These are phyloP conservation scores for Proteles cristata DNA, from an alignment of 2,113 vertebrate species.

Conservation along the genomic window DNA sequence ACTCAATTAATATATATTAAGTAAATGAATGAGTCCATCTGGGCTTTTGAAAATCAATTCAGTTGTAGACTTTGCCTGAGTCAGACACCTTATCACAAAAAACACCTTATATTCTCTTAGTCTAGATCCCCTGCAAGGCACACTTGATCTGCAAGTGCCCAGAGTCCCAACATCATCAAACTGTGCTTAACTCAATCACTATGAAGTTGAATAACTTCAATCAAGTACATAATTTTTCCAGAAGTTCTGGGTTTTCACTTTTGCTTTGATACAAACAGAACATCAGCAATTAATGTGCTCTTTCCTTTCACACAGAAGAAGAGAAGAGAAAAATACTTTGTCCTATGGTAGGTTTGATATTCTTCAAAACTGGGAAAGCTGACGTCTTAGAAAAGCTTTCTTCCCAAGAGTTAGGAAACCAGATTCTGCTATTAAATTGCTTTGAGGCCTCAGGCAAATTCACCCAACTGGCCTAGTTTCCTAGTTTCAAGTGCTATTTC, in stretches of 20 bases:
- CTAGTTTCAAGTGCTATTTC: neutral
- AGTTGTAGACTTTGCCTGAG: neutral
- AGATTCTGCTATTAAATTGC: slow-evolving; percentile 16
- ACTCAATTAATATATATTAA: neutral
- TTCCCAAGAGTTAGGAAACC: neutral
- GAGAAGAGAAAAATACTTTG: neutral
- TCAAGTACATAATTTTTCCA: neutral
- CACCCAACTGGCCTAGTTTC: neutral
- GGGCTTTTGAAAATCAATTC: neutral
- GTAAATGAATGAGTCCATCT: neutral
- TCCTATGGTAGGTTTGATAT: neutral
- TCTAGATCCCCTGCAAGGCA: neutral
- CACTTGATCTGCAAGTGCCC: neutral
- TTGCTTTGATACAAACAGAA: neutral
- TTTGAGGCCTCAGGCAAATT: slow-evolving; percentile 28
- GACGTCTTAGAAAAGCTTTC: neutral
- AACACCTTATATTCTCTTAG: neutral
- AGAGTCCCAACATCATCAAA: neutral
- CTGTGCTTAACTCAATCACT: neutral
- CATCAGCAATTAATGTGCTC: neutral
- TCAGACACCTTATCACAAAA: neutral
- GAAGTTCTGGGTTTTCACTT: neutral
- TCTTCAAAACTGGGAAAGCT: slow-evolving; percentile 2
- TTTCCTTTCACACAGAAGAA: neutral
- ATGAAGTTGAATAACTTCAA: neutral